Evolutionary conservation across 1,140 invertebrate species (phyloP).

Genomic region (Andricus grossulariae): DNA sequence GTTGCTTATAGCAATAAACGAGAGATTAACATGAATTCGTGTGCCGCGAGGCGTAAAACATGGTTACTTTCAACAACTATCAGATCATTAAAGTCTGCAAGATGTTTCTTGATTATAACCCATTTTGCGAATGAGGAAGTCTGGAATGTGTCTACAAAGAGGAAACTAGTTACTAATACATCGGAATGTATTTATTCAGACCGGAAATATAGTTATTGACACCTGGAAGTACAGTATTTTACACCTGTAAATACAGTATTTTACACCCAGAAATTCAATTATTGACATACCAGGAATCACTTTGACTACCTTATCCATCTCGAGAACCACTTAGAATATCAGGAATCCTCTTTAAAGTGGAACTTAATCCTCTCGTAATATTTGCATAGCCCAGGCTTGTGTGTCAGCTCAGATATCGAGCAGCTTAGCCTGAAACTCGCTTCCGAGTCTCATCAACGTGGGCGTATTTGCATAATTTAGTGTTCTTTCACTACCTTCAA

Average conservation of each 20-base stretch:
- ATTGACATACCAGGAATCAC: too few relatives aligned
- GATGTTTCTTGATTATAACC: not conserved
- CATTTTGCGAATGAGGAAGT: too few relatives aligned
- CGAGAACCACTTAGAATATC: too few relatives aligned
- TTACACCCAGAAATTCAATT: too few relatives aligned
- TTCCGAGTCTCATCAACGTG: not conserved
- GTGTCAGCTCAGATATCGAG: not conserved
- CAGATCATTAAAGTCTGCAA: not conserved
- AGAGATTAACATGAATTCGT: not conserved
- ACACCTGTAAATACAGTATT: too few relatives aligned
- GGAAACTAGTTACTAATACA: too few relatives aligned
- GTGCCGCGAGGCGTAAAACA: not conserved
- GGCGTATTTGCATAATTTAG: conserved; percentile 1
- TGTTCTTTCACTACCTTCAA: not conserved
- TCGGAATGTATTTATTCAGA: too few relatives aligned
- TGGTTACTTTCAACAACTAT: conserved; percentile 1
- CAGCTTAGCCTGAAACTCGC: not conserved
- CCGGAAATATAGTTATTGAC: too few relatives aligned
- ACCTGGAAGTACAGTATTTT: too few relatives aligned
- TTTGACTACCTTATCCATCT: too few relatives aligned
- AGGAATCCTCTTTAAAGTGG: too few relatives aligned
- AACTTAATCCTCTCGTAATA: not conserved
- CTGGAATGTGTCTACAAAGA: too few relatives aligned
- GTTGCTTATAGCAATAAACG: not conserved
- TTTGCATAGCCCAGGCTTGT: not conserved